Evolutionary conservation across 64 coral and sea anemone species (phyloP).

Genomic region (Trachythela sp.): DNA sequence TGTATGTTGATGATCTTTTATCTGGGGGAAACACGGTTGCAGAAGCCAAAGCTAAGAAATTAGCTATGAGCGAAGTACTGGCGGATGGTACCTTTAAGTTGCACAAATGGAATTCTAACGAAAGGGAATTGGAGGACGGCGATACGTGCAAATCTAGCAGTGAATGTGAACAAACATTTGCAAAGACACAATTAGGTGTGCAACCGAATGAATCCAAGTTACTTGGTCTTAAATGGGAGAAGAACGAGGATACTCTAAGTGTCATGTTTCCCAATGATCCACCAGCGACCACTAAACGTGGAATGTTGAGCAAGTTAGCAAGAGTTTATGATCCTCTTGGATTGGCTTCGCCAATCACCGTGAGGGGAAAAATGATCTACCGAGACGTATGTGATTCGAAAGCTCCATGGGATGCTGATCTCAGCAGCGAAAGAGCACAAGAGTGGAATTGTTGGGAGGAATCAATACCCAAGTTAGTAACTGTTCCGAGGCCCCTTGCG

Average conservation of each 20-base stretch:
- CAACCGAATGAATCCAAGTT: background rate
- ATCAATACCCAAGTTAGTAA: background rate
- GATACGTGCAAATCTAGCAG: background rate
- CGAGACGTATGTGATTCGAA: slow-evolving; percentile 12
- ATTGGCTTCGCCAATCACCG: background rate
- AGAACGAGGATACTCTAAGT: background rate
- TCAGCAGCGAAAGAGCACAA: background rate
- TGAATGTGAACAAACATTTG: background rate
- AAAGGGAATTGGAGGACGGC: background rate
- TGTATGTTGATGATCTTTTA: background rate
- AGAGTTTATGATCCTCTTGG: slow-evolving; percentile 7
- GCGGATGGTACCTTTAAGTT: background rate
- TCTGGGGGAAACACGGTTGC: background rate
- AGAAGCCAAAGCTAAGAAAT: background rate
- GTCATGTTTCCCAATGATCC: background rate
- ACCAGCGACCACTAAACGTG: background rate
- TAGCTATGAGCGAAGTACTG: background rate
- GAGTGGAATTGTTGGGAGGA: background rate
- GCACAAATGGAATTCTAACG: background rate
- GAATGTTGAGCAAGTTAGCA: background rate
- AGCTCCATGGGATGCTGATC: background rate
- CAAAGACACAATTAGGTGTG: background rate
- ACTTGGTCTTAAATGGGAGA: background rate
- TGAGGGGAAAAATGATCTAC: slow-evolving; percentile 29
- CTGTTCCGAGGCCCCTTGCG: background rate